Conservation (phyloP, 2,888 invertebrate genomes). For the Synanthedon formicaeformis region DNA sequence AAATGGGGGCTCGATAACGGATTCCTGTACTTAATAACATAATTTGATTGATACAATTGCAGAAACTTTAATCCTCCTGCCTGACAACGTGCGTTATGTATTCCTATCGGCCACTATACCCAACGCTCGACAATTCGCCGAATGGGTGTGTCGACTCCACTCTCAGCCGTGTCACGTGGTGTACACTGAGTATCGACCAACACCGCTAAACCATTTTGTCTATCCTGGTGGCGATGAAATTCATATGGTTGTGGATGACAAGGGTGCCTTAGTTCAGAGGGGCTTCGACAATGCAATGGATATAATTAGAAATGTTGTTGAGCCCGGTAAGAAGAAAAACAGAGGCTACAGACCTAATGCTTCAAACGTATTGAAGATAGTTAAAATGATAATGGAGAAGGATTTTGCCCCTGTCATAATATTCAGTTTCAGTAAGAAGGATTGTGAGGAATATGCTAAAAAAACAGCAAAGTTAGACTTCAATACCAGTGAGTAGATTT, state of each 20-base stretch:
- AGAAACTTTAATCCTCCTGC: constrained; percentile 96
- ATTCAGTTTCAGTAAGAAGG: constrained; percentile 99
- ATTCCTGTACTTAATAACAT: background rate
- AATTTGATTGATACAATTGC: constrained; percentile 8
- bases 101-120: constrained; percentile 99
- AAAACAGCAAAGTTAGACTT: constrained; percentile 98
- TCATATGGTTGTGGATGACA: constrained; percentile 95
- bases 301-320: constrained; percentile 83
- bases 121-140: constrained; percentile 95
- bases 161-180: constrained; percentile 98
- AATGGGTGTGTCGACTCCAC: constrained; percentile 95
- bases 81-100: constrained; percentile 98
- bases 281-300: constrained; percentile 99
- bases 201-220: constrained; percentile 97
- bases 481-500: constrained; percentile 77
- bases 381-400: constrained; percentile 98
- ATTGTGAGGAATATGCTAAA: constrained; percentile 96
- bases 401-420: constrained; percentile 98
- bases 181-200: constrained; percentile 97
- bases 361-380: constrained; percentile 95
- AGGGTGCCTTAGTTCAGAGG: constrained; percentile 74
- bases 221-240: constrained; percentile 98
- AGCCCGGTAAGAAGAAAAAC: constrained; percentile 84
- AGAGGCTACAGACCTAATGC: constrained; percentile 78
- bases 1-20: too few species aligned